Evolutionary conservation across 1,140 invertebrate genomes (phyloP).

Genomic region (Pseudoatta argentina): DNA sequence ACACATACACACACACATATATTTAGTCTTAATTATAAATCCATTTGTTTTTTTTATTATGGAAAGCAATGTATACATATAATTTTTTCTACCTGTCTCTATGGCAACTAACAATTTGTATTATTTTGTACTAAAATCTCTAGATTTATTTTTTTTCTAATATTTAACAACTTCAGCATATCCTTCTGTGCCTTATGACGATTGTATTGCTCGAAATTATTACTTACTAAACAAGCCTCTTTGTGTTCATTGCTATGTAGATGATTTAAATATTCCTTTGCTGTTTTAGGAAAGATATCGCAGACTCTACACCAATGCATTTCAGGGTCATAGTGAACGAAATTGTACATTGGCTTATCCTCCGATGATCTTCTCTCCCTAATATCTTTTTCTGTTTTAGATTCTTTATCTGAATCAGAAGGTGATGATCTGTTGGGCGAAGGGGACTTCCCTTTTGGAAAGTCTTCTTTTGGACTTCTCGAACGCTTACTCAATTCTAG

Average conservation of each 20-base stretch:
- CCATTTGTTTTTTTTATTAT: slow-evolving; percentile 53
- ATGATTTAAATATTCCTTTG: slow-evolving; percentile 94
- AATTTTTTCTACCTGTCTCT: slow-evolving; percentile 67
- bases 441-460: slow-evolving; percentile 80
- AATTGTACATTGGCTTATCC: slow-evolving; percentile 89
- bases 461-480: slow-evolving; percentile 84
- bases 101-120: slow-evolving; percentile 60
- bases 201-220: slow-evolving; percentile 46
- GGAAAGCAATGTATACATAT: slow-evolving; percentile 62
- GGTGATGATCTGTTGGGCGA: slow-evolving; percentile 79
- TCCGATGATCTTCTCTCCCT: slow-evolving; percentile 74
- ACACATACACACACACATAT: slow-evolving; percentile 56
- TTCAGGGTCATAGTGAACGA: slow-evolving; percentile 94
- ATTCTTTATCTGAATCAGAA: slow-evolving; percentile 84
- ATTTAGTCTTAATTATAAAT: slow-evolving; percentile 65
- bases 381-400: slow-evolving; percentile 81
- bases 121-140: slow-evolving; percentile 59
- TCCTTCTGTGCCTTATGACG: slow-evolving; percentile 41
- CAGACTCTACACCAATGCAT: slow-evolving; percentile 95
- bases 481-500: slow-evolving; percentile 78
- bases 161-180: slow-evolving; percentile 37
- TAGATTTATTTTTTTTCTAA: slow-evolving; percentile 48
- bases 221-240: slow-evolving; percentile 87
- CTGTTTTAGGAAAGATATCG: slow-evolving; percentile 94
- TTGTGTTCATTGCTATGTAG: slow-evolving; percentile 92